Evolutionary conservation across 2,888 invertebrate genomes (phyloP).

Genomic region (Eupelmus urozonus): DNA sequence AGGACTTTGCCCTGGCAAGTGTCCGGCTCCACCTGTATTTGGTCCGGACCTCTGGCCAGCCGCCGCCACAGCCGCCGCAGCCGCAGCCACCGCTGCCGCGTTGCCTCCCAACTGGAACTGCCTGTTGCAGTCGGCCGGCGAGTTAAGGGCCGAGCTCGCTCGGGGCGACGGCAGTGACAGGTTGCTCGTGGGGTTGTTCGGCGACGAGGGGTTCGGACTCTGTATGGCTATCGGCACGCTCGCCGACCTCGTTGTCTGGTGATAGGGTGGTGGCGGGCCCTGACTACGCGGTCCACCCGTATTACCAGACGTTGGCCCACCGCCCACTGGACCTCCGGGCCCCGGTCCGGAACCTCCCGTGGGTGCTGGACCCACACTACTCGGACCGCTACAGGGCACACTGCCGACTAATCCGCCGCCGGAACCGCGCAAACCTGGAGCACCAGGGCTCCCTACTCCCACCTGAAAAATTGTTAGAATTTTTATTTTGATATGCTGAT

Average conservation of each 20-base stretch:
- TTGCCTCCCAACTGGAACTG: slow-evolving; percentile 77
- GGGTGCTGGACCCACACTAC: slow-evolving; percentile 80
- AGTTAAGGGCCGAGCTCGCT: slow-evolving; percentile 84
- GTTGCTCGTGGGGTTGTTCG: slow-evolving; percentile 85
- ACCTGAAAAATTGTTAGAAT: slow-evolving; percentile 47
- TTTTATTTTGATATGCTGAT: too few relatives aligned
- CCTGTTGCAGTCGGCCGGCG: slow-evolving; percentile 83
- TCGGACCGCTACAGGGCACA: slow-evolving; percentile 72
- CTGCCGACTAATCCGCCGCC: slow-evolving; percentile 67
- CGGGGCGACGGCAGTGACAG: slow-evolving; percentile 87
- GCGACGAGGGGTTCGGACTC: slow-evolving; percentile 86
- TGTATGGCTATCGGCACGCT: slow-evolving; percentile 87
- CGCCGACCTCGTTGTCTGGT: slow-evolving; percentile 85
- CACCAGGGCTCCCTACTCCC: slow-evolving; percentile 55
- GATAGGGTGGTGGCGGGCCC: slow-evolving; percentile 89
- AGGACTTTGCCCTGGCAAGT: slow-evolving; percentile 82
- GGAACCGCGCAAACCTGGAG: slow-evolving; percentile 72
- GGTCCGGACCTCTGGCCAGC: slow-evolving; percentile 49
- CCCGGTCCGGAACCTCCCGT: slow-evolving; percentile 63
- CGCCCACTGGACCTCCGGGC: slow-evolving; percentile 75
- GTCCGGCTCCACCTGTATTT: slow-evolving; percentile 69
- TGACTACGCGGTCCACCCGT: slow-evolving; percentile 80
- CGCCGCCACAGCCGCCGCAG: slow-evolving; percentile 1
- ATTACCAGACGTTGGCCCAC: slow-evolving; percentile 73
- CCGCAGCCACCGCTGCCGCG: slow-evolving; percentile 16